Evolutionary conservation across 1,140 invertebrate species (phyloP).

Genomic region (Lutraria rhynchaena): DNA sequence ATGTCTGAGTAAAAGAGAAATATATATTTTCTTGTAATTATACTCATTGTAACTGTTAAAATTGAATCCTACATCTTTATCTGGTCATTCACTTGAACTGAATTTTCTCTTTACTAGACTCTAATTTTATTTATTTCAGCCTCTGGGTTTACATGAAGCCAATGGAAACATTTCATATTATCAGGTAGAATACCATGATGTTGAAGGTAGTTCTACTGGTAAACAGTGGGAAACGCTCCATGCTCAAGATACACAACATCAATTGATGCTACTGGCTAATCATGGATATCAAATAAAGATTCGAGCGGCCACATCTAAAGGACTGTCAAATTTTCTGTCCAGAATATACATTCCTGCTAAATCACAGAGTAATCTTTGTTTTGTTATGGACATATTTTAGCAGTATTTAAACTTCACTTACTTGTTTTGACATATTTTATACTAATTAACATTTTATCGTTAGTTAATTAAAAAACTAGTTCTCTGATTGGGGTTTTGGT

Average conservation of each 20-base stretch:
- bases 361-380: slow-evolving; percentile 10
- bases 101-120: too few relatives aligned
- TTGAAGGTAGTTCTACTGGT: neutral
- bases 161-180: slow-evolving; percentile 50
- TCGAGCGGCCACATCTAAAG: slow-evolving; percentile 26
- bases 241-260: slow-evolving; percentile 9
- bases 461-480: too few relatives aligned
- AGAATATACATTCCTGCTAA: slow-evolving; percentile 12
- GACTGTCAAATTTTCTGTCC: neutral
- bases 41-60: too few relatives aligned
- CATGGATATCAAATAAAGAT: slow-evolving; percentile 10
- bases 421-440: too few relatives aligned
- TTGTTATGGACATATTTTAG: too few relatives aligned
- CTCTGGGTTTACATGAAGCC: neutral
- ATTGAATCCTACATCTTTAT: too few relatives aligned
- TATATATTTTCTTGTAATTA: too few relatives aligned
- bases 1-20: too few relatives aligned
- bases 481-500: too few relatives aligned
- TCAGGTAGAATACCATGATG: slow-evolving; percentile 1
- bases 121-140: slow-evolving; percentile 26
- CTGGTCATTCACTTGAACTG: too few relatives aligned
- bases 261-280: neutral
- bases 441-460: too few relatives aligned
- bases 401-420: too few relatives aligned
- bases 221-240: slow-evolving; percentile 1